A percentile compares a stretch with the other conserved stretches of the same genome.
These are phyloP conservation scores for Malurus alboscapulatus DNA, from an alignment of 2,113 vertebrate genomes.

Conservation along the genomic window DNA sequence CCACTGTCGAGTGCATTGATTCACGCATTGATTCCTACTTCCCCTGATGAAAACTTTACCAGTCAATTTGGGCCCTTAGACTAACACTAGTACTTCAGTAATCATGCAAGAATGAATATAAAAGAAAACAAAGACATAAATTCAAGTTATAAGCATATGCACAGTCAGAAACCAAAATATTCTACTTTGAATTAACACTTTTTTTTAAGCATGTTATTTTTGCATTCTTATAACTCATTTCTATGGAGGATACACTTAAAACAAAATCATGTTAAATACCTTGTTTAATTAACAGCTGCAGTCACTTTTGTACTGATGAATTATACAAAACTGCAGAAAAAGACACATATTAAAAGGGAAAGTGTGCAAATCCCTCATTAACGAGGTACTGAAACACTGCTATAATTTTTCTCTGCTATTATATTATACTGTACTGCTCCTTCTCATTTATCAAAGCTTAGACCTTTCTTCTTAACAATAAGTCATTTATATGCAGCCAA, in stretches of 20 bases:
- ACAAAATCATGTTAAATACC: not conserved
- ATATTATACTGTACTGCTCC: not conserved
- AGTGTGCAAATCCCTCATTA: constrained; percentile 22
- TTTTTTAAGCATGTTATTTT: not conserved
- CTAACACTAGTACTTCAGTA: not conserved
- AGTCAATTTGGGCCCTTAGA: not conserved
- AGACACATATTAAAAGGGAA: not conserved
- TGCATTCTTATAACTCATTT: not conserved
- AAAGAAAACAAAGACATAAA: not conserved
- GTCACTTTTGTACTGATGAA: not conserved
- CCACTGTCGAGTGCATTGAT: not conserved
- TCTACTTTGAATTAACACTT: not conserved
- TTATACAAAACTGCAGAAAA: not conserved
- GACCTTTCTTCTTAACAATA: not conserved
- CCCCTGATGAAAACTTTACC: not conserved
- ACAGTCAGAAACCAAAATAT: not conserved
- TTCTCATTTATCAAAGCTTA: constrained; percentile 11
- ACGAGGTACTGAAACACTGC: not conserved
- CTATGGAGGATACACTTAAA: not conserved
- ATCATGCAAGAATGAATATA: not conserved
- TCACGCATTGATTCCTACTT: not conserved
- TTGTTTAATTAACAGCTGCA: not conserved
- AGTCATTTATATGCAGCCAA: constrained; percentile 4
- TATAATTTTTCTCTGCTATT: not conserved
- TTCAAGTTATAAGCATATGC: not conserved